Evolutionary conservation across 2,888 invertebrate genomes (phyloP), one percentile per base, ranked within the genome.

Genomic region (Limnephilus marmoratus): DNA sequence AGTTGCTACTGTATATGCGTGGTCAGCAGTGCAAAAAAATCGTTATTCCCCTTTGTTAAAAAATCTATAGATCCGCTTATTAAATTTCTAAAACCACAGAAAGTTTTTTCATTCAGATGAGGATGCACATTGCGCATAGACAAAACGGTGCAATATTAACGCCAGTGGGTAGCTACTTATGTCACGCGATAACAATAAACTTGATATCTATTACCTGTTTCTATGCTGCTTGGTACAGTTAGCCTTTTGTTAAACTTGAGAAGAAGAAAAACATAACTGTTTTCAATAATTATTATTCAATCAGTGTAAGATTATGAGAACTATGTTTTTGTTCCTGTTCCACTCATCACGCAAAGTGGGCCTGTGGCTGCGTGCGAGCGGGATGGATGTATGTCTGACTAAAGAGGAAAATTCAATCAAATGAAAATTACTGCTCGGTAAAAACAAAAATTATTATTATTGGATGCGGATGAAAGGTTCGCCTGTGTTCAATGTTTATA

Each of bases 181-280:
- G 68, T 68, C 68, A 68, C n/a, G 68, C 68, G 68, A 68, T 68
- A 68, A 68, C 68, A 68, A 68, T 68, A 68, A 68, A 68, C 68
- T 24, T 68, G 9, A 24, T 68, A 24, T 7, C 9, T 24, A 68
- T 68, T 68, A 68, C 68, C 68, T 24, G 24, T 68, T 68, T 68
- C 68, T 68, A 68, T 9, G 68, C 68, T 68, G 9, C 24, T 68
- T 24, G 24, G 24, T 68, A 68, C 68, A 68, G 68, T 68, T 68
- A 68, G 68, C 2, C 68, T 68, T 68, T 68, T 68, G 68, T 68
- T 68, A 24, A 24, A n/a, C 24, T 24, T 9, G 68, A 68, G 68
- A 68, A 68, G 68, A 68, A 68, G 68, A 68, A 24, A 68, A 68
- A 24, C 24, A 9, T 68, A 68, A 68, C 68, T 68, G 68, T 68